Conservation (phyloP, 2,888 invertebrate species). For the Chromoteleia sp. region DNA sequence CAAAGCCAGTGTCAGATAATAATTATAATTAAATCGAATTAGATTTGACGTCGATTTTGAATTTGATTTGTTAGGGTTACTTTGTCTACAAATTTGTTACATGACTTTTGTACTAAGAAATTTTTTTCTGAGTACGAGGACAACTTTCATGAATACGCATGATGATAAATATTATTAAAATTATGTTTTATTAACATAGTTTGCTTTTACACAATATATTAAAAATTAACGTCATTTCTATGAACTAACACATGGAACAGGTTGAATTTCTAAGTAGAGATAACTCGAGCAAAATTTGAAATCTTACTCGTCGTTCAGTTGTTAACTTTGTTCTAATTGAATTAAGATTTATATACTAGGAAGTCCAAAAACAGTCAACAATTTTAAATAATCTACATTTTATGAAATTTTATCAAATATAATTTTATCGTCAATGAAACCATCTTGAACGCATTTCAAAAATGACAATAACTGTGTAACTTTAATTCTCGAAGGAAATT, state of each 20-base stretch:
- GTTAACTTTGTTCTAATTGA: constrained; percentile 25
- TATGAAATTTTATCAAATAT: constrained; percentile 3
- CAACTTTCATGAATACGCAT: constrained; percentile 26
- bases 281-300: constrained; percentile 47
- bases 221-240: constrained; percentile 47
- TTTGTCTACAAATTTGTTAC: constrained; percentile 27
- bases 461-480: no score
- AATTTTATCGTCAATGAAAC: background rate
- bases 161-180: constrained; percentile 31
- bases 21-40: constrained; percentile 3
- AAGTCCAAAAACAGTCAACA: constrained; percentile 50
- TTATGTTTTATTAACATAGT: constrained; percentile 23
- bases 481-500: background rate
- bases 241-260: constrained; percentile 53
- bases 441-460: no score
- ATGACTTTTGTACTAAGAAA: constrained; percentile 35
- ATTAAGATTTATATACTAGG: constrained; percentile 21
- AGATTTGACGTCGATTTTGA: constrained; percentile 49
- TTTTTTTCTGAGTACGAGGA: constrained; percentile 36
- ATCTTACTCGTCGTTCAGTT: constrained; percentile 28
- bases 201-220: constrained; percentile 38
- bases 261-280: constrained; percentile 46
- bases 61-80: constrained; percentile 15
- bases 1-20: background rate
- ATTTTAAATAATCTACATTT: constrained; percentile 29